These are phyloP conservation scores for Geopemphigus sp. DNA, from an alignment of 1,140 invertebrate species.

Conservation along the genomic window DNA sequence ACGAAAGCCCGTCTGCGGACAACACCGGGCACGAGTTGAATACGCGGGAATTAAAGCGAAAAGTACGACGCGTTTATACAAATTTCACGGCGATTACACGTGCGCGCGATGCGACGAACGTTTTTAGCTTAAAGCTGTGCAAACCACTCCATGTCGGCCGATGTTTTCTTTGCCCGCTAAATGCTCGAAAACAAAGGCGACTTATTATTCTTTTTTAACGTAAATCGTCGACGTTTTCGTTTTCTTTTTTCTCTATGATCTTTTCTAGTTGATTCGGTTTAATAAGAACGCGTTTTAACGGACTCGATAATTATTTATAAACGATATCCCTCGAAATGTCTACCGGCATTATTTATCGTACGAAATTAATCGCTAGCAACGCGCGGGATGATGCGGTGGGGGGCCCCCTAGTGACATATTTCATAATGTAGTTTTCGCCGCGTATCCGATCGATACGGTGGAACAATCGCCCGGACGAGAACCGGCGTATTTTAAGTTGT, in stretches of 20 bases:
- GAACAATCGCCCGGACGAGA: too few relatives aligned
- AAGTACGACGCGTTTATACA: slow-evolving; percentile 1
- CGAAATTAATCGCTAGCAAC: too few relatives aligned
- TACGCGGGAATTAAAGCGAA: not conserved
- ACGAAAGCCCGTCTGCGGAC: not conserved
- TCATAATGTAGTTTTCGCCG: too few relatives aligned
- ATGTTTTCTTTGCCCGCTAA: slow-evolving; percentile 5
- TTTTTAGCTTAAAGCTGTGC: slow-evolving; percentile 11
- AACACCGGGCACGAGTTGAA: not conserved
- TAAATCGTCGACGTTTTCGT: not conserved
- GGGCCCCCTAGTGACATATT: too few relatives aligned
- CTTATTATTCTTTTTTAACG: slow-evolving; percentile 18
- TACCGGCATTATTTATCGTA: too few relatives aligned
- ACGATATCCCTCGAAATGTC: not conserved
- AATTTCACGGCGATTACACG: not conserved
- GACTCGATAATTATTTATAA: not conserved
- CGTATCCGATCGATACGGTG: too few relatives aligned
- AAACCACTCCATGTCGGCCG: not conserved
- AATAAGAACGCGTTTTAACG: not conserved
- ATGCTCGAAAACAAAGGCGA: not conserved
- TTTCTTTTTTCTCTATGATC: not conserved
- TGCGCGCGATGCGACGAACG: too few relatives aligned
- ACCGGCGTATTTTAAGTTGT: too few relatives aligned
- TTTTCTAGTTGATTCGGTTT: not conserved
- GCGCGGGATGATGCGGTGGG: too few relatives aligned